A percentile compares a stretch with the other conserved stretches of the same genome.
These are phyloP conservation scores for Campylorhamphus procurvoides DNA, from an alignment of 2,113 vertebrate species.

Conservation along the genomic window DNA sequence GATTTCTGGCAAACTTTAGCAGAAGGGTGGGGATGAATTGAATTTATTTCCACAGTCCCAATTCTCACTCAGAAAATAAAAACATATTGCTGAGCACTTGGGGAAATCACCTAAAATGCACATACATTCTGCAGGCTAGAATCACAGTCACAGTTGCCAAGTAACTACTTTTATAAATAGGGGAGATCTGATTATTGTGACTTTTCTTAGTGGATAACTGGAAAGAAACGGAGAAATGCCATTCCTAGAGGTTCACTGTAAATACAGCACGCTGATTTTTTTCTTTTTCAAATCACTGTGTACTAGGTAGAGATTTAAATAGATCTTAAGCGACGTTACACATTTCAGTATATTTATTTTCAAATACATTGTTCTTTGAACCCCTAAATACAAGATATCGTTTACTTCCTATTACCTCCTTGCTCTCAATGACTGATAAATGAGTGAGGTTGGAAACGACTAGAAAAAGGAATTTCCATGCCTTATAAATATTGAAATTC, in stretches of 20 bases:
- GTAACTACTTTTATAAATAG: neutral
- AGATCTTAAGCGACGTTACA: neutral
- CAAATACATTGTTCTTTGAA: neutral
- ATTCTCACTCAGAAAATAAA: conserved; percentile 6
- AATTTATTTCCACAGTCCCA: neutral
- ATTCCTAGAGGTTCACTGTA: neutral
- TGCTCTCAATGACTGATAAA: neutral
- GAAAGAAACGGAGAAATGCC: neutral
- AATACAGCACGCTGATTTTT: neutral
- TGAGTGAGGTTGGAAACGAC: neutral
- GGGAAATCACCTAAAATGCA: conserved; percentile 9
- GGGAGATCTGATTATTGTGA: neutral
- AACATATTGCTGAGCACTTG: neutral
- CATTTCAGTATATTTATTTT: neutral
- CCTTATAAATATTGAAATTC: neutral
- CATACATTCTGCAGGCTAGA: neutral
- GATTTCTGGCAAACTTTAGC: neutral
- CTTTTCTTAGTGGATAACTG: neutral
- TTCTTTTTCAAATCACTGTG: neutral
- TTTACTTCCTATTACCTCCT: neutral
- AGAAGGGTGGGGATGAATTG: neutral
- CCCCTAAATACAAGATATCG: neutral
- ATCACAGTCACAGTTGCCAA: neutral
- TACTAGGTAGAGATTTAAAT: neutral
- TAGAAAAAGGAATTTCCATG: neutral